These are phyloP conservation scores for Oasisia sp. DNA, from an alignment of 2,888 invertebrate species.

Conservation along the genomic window DNA sequence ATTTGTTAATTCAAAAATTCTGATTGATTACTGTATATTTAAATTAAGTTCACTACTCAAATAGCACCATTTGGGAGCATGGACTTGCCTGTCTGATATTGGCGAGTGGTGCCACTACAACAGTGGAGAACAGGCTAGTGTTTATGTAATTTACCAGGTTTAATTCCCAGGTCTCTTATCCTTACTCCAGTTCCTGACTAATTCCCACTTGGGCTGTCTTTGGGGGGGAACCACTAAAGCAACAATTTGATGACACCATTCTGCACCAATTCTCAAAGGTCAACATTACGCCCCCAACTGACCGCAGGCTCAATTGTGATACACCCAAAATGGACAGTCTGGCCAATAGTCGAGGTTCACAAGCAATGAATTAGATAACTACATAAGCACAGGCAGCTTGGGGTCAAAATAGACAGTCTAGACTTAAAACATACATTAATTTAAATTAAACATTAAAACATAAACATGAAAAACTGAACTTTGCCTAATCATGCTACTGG, in stretches of 20 bases:
- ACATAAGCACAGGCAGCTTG: not conserved
- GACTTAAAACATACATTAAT: not conserved
- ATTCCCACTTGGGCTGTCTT: not conserved
- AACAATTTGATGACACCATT: not conserved
- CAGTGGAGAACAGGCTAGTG: not conserved
- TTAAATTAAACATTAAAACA: slow-evolving; percentile 18
- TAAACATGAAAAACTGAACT: not conserved
- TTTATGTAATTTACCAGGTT: not conserved
- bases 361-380: not conserved
- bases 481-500: not conserved
- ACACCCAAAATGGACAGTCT: not conserved
- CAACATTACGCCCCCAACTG: not conserved
- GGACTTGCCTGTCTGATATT: not conserved
- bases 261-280: not conserved
- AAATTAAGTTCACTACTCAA: not conserved
- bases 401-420: too few relatives aligned
- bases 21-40: not conserved
- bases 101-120: not conserved
- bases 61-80: not conserved
- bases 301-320: not conserved
- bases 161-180: not conserved
- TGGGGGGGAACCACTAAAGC: not conserved
- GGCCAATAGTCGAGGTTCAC: not conserved
- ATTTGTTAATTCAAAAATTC: not conserved
- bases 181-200: not conserved